Evolutionary conservation across 2,888 invertebrate species (phyloP).

Genomic region (Drosophila borealis): DNA sequence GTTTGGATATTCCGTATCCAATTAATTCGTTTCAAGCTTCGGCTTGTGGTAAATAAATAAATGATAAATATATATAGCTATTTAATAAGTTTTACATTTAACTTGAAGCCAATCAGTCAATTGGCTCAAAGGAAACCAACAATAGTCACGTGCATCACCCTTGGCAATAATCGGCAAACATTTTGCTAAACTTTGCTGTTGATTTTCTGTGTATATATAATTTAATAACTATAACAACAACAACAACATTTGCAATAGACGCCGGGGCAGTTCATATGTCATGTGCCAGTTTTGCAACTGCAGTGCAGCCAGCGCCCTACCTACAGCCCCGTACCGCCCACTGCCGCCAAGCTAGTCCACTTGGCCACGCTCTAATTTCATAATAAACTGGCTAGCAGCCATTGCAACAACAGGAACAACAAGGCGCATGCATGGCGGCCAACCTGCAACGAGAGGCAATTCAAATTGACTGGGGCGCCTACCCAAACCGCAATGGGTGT

Average conservation of each 20-base stretch:
- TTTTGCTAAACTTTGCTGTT: slow-evolving; percentile 37
- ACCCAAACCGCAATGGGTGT: slow-evolving; percentile 76
- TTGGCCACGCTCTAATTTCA: slow-evolving; percentile 78
- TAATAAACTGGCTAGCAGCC: slow-evolving; percentile 74
- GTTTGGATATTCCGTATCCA: too few relatives aligned
- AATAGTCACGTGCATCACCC: slow-evolving; percentile 50
- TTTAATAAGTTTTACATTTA: not conserved
- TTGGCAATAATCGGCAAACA: slow-evolving; percentile 72
- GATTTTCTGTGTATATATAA: slow-evolving; percentile 55
- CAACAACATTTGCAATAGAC: slow-evolving; percentile 29
- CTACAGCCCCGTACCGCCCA: too few relatives aligned
- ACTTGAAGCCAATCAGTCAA: slow-evolving; percentile 8
- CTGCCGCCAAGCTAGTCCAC: slow-evolving; percentile 5
- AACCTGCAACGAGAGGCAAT: slow-evolving; percentile 53
- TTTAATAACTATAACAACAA: slow-evolving; percentile 71
- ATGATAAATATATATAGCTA: too few relatives aligned
- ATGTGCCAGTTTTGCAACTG: slow-evolving; percentile 75
- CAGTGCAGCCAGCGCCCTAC: slow-evolving; percentile 51
- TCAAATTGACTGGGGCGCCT: slow-evolving; percentile 60
- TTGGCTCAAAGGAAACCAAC: slow-evolving; percentile 23
- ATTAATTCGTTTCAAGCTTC: too few relatives aligned
- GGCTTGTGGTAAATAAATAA: too few relatives aligned
- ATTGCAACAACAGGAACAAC: slow-evolving; percentile 53
- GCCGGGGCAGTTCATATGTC: slow-evolving; percentile 69
- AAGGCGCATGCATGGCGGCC: slow-evolving; percentile 30